These are phyloP conservation scores for Zaprionus vittiger DNA, from an alignment of 1,140 invertebrate species.

Conservation along the genomic window DNA sequence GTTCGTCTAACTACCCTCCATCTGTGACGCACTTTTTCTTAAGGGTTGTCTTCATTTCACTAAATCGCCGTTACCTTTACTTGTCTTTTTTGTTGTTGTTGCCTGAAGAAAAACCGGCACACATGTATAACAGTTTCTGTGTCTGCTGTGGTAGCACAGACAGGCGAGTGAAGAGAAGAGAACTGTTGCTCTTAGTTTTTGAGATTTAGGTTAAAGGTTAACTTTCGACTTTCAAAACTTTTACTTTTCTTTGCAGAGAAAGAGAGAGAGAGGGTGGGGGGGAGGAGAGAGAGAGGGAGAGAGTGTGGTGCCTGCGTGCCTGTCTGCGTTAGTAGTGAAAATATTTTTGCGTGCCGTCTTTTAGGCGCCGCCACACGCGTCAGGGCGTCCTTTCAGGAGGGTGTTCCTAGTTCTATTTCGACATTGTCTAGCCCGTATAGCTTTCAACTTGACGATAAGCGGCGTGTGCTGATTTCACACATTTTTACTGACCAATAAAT, in stretches of 20 bases:
- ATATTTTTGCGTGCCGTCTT: slow-evolving; percentile 69
- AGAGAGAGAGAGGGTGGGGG: background rate
- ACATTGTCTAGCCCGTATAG: slow-evolving; percentile 46
- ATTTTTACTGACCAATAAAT: slow-evolving; percentile 51
- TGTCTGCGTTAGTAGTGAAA: slow-evolving; percentile 31
- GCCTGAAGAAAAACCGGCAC: slow-evolving; percentile 45
- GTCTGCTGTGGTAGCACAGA: slow-evolving; percentile 11
- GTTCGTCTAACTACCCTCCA: slow-evolving; percentile 37
- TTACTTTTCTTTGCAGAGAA: slow-evolving; percentile 62
- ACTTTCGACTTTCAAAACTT: slow-evolving; percentile 67
- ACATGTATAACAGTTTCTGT: slow-evolving; percentile 46
- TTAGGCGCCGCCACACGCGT: slow-evolving; percentile 61
- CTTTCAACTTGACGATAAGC: slow-evolving; percentile 44
- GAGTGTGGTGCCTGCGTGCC: slow-evolving; percentile 2
- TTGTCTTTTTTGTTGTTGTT: slow-evolving; percentile 20
- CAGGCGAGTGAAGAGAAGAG: slow-evolving; percentile 43
- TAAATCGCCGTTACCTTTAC: slow-evolving; percentile 10
- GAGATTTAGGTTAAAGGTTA: slow-evolving; percentile 81
- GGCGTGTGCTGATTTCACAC: slow-evolving; percentile 45
- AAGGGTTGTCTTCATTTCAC: slow-evolving; percentile 41
- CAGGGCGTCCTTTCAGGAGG: background rate
- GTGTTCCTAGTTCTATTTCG: background rate
- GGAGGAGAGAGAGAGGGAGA: background rate
- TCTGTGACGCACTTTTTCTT: slow-evolving; percentile 46
- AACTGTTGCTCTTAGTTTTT: slow-evolving; percentile 67